Conservation (phyloP, 2,888 invertebrate genomes). For the Andricus quercusramuli region DNA sequence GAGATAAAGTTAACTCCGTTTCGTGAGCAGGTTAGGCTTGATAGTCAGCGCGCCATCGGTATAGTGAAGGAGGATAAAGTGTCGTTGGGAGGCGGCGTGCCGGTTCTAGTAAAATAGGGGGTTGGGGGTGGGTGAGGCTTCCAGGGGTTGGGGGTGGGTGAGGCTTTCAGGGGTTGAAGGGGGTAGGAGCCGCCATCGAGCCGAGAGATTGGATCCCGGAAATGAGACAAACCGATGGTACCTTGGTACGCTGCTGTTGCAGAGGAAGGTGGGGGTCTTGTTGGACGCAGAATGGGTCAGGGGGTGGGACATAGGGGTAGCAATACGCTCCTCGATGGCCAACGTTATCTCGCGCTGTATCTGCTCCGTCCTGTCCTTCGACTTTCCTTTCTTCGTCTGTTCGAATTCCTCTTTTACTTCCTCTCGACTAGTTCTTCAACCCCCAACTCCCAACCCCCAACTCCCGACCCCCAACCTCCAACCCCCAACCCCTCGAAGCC, state of each 20-base stretch:
- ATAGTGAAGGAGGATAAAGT: constrained; percentile 48
- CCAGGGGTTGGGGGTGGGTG: constrained; percentile 9
- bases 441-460: background rate
- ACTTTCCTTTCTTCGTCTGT: constrained; percentile 45
- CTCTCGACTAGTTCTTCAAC: constrained; percentile 14
- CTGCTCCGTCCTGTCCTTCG: constrained; percentile 57
- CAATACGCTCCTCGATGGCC: constrained; percentile 70
- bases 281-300: constrained; percentile 24
- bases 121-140: too few relatives aligned
- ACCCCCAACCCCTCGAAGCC: too few relatives aligned
- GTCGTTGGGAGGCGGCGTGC: constrained; percentile 47
- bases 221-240: constrained; percentile 76
- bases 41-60: constrained; percentile 48
- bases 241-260: constrained; percentile 56
- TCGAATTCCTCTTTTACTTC: constrained; percentile 19
- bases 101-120: constrained; percentile 15
- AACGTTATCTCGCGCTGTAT: constrained; percentile 71
- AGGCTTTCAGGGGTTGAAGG: constrained; percentile 40
- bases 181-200: constrained; percentile 60
- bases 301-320: constrained; percentile 63
- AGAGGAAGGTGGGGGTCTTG: constrained; percentile 5
- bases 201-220: constrained; percentile 76
- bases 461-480: too few relatives aligned
- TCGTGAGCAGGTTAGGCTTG: constrained; percentile 60
- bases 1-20: constrained; percentile 66